Conservation (phyloP, 2,888 invertebrate species). For the Ecliptopera silaceata region DNA sequence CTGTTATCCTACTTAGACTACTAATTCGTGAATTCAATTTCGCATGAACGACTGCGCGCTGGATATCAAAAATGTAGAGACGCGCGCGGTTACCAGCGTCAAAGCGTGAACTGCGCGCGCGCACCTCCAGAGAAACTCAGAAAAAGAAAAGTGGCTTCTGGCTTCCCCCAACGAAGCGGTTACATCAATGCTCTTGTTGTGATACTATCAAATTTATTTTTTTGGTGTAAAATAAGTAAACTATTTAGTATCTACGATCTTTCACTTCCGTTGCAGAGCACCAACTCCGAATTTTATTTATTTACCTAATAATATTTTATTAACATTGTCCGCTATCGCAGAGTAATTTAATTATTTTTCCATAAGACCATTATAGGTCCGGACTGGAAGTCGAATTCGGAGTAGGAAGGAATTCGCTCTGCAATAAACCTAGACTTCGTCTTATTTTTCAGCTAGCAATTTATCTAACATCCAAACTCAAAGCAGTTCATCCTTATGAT, state of each 20-base stretch:
- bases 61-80: slow-evolving; percentile 27
- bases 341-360: no score
- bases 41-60: slow-evolving; percentile 7
- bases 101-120: slow-evolving; percentile 63
- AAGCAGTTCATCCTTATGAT: background rate
- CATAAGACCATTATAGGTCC: no score
- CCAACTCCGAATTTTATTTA: no score
- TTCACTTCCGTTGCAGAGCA: slow-evolving; percentile 4
- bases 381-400: no score
- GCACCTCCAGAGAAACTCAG: slow-evolving; percentile 69
- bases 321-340: no score
- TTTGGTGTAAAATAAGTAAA: slow-evolving; percentile 1
- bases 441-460: no score
- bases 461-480: no score
- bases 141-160: slow-evolving; percentile 72
- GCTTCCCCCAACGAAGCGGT: slow-evolving; percentile 57
- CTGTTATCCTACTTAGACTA: slow-evolving; percentile 38
- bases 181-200: slow-evolving; percentile 69
- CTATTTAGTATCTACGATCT: no score
- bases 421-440: no score
- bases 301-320: no score
- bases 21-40: slow-evolving; percentile 34
- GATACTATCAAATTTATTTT: slow-evolving; percentile 26
- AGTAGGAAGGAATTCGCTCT: no score
- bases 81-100: slow-evolving; percentile 62